phyloP scores from a whole-genome alignment of 2,888 invertebrate genomes.

The Ophioninae sp. region DNA sequence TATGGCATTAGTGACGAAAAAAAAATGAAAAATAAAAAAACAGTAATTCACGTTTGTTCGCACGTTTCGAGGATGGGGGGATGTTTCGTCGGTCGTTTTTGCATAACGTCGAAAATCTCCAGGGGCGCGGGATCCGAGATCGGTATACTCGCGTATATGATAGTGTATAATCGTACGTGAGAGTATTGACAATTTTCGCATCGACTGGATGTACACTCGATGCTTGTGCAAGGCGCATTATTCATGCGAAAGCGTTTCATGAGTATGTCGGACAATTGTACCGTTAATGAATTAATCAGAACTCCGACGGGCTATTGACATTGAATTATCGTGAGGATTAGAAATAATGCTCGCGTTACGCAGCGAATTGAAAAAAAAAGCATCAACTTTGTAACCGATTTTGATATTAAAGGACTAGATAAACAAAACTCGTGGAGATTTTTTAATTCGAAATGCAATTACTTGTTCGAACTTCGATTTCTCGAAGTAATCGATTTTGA shows the following conservation, averaged over 20 bases:
- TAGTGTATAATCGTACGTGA: constrained; percentile 18
- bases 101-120: constrained; percentile 7
- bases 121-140: not conserved
- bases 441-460: too few species aligned
- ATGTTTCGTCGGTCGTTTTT: not conserved
- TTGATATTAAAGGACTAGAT: not conserved
- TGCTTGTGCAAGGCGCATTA: constrained; percentile 10
- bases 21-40: not conserved
- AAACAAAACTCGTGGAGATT: too few species aligned
- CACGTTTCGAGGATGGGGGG: not conserved
- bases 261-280: constrained; percentile 1
- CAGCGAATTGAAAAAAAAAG: not conserved
- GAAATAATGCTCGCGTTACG: not conserved
- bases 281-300: constrained; percentile 3
- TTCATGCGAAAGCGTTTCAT: not conserved
- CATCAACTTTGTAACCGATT: not conserved
- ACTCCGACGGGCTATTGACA: constrained; percentile 9
- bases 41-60: not conserved
- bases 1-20: not conserved
- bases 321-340: not conserved
- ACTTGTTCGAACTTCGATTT: too few species aligned
- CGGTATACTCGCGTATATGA: constrained; percentile 6
- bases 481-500: too few species aligned
- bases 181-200: constrained; percentile 9
- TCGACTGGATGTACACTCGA: constrained; percentile 14